Conservation (phyloP, 2,888 invertebrate species). For the Himalopsyche japonica region DNA sequence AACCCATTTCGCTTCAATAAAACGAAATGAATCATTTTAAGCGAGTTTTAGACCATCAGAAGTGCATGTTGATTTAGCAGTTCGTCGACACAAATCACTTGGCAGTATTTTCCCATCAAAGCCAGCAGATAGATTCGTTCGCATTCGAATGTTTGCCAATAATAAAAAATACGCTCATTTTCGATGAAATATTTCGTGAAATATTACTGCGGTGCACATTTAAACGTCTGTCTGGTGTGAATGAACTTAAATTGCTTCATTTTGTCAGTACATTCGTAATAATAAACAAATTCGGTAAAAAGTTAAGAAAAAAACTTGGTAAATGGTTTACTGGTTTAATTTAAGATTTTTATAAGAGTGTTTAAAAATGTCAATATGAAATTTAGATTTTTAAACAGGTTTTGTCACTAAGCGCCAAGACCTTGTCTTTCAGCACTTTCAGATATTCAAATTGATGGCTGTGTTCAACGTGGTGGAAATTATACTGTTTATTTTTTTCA, state of each 20-base stretch:
- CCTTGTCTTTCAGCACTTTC: no score
- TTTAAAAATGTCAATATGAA: no score
- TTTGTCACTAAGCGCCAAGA: no score
- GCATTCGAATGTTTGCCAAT: not conserved
- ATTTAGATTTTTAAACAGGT: no score
- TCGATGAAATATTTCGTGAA: slow-evolving; percentile 14
- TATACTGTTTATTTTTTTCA: no score
- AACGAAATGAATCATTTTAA: not conserved
- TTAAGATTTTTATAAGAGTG: no score
- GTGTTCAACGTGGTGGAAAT: no score
- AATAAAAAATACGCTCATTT: slow-evolving; percentile 15
- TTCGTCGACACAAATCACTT: not conserved
- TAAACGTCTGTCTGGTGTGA: not conserved
- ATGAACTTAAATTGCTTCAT: not conserved
- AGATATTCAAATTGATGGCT: no score
- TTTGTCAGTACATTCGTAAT: not conserved
- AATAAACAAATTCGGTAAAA: no score
- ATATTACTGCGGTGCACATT: slow-evolving; percentile 15
- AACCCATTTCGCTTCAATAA: not conserved
- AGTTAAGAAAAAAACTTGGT: no score
- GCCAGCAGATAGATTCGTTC: not conserved
- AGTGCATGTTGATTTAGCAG: not conserved
- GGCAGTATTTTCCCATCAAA: not conserved
- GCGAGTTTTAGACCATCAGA: not conserved
- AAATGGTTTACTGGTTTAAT: no score